Percentiles rank a stretch among this genome's conserved stretches.
phyloP scores from a whole-genome alignment of 2,113 vertebrate species.

The Orthonyx spaldingii region DNA sequence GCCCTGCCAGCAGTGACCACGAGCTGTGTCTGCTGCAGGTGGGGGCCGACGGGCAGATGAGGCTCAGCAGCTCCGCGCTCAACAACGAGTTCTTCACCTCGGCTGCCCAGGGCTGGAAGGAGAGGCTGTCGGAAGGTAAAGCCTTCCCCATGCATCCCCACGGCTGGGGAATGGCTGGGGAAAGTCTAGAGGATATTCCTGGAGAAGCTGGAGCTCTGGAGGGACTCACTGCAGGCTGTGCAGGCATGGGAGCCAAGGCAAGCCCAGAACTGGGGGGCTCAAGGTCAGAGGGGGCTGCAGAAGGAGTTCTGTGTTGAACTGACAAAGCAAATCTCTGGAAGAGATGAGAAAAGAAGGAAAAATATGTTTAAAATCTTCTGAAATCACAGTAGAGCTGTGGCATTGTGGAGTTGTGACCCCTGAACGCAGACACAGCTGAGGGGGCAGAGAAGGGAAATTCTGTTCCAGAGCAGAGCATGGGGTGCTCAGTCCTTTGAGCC shows the following conservation, averaged over 20 bases:
- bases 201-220: not conserved
- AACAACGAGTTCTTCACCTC: slow-evolving; percentile 99
- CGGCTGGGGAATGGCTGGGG: fast-evolving
- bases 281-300: not conserved
- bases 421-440: not conserved
- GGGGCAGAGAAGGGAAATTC: not conserved
- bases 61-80: slow-evolving; percentile 89
- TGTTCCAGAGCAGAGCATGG: not conserved
- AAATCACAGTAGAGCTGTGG: not conserved
- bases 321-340: not conserved
- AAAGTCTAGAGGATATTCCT: fast-evolving
- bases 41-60: slow-evolving; percentile 87
- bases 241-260: not conserved
- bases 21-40: slow-evolving; percentile 62
- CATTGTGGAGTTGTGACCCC: not conserved
- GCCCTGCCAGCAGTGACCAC: slow-evolving; percentile 54
- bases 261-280: not conserved
- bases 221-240: not conserved
- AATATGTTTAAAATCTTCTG: not conserved
- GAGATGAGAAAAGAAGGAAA: not conserved
- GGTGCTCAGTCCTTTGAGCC: not conserved
- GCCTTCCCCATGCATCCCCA: fast-evolving
- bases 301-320: not conserved
- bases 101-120: slow-evolving; percentile 97
- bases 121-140: slow-evolving; percentile 91